phyloP scores from a whole-genome alignment of 2,797 vertebrate genomes.

The Eulemur coronatus region DNA sequence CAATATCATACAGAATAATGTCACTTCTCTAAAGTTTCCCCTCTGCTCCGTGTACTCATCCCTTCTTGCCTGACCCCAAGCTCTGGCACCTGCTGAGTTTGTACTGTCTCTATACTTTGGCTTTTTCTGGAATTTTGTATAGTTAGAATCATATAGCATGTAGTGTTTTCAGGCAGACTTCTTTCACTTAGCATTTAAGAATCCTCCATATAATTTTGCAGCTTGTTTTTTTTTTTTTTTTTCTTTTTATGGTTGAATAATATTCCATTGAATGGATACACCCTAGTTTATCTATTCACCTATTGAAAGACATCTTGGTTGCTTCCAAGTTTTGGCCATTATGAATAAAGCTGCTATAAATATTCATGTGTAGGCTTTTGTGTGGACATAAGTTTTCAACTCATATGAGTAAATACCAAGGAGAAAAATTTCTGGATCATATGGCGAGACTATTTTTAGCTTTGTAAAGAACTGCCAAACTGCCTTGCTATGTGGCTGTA shows the following conservation, averaged over 20 bases:
- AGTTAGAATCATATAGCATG: neutral
- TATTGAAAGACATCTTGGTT: neutral
- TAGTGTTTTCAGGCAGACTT: neutral
- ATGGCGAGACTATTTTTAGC: neutral
- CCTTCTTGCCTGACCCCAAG: neutral
- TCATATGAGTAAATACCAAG: neutral
- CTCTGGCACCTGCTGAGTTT: neutral
- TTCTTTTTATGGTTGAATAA: neutral
- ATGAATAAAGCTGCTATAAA: neutral
- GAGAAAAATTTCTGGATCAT: neutral
- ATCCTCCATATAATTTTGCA: neutral
- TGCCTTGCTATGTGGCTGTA: neutral
- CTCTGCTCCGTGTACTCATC: accelerated
- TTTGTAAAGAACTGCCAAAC: neutral
- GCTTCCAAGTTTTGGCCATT: neutral
- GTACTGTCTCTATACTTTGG: neutral
- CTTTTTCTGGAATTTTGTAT: neutral
- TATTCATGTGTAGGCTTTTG: neutral
- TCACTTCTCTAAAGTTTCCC: neutral
- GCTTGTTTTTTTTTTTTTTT: neutral
- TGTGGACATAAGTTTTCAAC: neutral
- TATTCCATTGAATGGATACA: neutral
- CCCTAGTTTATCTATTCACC: neutral
- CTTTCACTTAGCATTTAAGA: neutral
- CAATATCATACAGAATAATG: neutral